Conservation (phyloP, 2,888 invertebrate genomes). For the Agrochola litura region DNA sequence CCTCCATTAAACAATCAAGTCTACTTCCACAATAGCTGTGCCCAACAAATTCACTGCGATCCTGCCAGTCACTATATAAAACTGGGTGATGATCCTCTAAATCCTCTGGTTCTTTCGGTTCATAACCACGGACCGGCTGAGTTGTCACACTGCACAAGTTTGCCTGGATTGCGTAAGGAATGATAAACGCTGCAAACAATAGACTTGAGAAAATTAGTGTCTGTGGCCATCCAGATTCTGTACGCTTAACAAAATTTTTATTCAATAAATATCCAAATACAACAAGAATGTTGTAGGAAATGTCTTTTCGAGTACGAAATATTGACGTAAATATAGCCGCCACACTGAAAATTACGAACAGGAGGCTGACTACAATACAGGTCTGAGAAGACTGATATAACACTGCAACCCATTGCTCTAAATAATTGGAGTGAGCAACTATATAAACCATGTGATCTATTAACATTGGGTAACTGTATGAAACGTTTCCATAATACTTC, state of each 20-base stretch:
- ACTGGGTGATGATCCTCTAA: constrained; percentile 50
- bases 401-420: constrained; percentile 61
- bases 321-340: constrained; percentile 56
- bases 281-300: constrained; percentile 62
- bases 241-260: constrained; percentile 56
- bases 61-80: constrained; percentile 24
- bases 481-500: constrained; percentile 25
- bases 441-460: constrained; percentile 54
- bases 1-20: constrained; percentile 65
- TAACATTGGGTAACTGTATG: constrained; percentile 63
- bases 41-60: neutral
- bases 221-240: constrained; percentile 59
- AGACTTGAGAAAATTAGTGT: constrained; percentile 64
- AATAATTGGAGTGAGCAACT: constrained; percentile 49
- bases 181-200: constrained; percentile 68
- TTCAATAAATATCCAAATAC: constrained; percentile 73
- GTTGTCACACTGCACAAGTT: constrained; percentile 68
- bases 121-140: constrained; percentile 65
- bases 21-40: constrained; percentile 56
- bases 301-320: constrained; percentile 63
- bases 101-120: constrained; percentile 59
- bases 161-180: constrained; percentile 70
- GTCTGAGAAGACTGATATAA: constrained; percentile 23
- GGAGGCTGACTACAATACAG: constrained; percentile 25
- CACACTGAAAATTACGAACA: constrained; percentile 65